These are phyloP conservation scores for Andrena dorsata DNA, from an alignment of 2,888 invertebrate species.

Conservation along the genomic window DNA sequence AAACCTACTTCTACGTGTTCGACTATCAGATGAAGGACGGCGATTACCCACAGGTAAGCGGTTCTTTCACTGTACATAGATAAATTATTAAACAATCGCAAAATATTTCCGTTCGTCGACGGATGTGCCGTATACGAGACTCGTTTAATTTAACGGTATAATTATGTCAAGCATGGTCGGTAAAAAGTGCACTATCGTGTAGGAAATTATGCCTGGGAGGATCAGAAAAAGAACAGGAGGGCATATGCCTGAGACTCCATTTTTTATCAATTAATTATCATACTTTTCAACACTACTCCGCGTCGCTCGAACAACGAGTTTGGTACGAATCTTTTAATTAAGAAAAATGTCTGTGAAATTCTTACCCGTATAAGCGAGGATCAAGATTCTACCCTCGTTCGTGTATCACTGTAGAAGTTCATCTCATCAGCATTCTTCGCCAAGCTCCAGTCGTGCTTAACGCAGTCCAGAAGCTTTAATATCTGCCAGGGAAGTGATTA, in stretches of 20 bases:
- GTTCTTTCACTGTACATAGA: not conserved
- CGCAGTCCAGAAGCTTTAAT: not conserved
- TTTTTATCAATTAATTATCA: too few relatives aligned
- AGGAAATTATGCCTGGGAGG: not conserved
- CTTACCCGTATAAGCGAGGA: not conserved
- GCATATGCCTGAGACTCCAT: too few relatives aligned
- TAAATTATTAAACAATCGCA: not conserved
- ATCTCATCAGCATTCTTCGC: not conserved
- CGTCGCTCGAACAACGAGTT: too few relatives aligned
- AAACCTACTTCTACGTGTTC: conserved; percentile 95
- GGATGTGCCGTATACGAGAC: not conserved
- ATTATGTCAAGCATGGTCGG: not conserved
- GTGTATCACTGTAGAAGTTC: not conserved
- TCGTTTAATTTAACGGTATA: not conserved
- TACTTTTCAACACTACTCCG: too few relatives aligned
- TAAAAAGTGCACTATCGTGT: not conserved
- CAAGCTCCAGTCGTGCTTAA: not conserved
- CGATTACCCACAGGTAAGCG: conserved; percentile 93
- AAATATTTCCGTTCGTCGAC: not conserved
- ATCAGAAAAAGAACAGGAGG: not conserved
- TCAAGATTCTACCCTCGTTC: not conserved
- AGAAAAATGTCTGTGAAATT: not conserved
- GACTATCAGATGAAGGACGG: conserved; percentile 96
- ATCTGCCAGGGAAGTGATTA: not conserved
- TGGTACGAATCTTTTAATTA: not conserved